Base-by-base conservation (phyloP, 2,113 vertebrate species). In the Marcusenius ussheri region DNA sequence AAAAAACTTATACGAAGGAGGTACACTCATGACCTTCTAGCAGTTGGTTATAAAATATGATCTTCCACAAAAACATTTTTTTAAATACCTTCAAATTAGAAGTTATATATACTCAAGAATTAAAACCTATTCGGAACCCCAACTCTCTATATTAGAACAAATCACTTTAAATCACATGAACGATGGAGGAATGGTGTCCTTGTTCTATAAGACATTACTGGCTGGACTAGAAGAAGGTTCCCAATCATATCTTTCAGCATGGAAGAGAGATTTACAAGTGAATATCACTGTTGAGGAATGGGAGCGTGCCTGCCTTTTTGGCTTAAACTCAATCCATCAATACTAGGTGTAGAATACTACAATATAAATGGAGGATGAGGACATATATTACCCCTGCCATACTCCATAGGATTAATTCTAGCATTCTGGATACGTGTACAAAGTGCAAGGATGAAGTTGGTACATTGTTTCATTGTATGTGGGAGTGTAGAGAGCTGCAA, bases 41-140 rank as follows among this genome's bases (percentile, higher is more conserved):
- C 51, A 53, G 17, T 53, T 46, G 46, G 46, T 53, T 53, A 19
- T 56, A 21, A 56, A 56, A 56, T 56, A 56, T 56, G 51, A 56
- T 56, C 51, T 56, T 56, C 51, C 17, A 74, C 70, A 74, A 74
- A 74, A 74, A 1, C 39, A 83, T 42, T 83, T 83, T 83, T 83
- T 83, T 83, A 83, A 83, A 56, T 56, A 19, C 51, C 51, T 56
- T 56, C 51, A 56, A 56, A 56, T 56, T 56, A 56, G 51, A 56
- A 83, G 80, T 83, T 83, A 17, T 7, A 83, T 83, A 83, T 42
- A 83, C 80, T 83, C 39, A 39, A 42, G 80, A 83, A 83, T 83
- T 77, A 77, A 77, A 77, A 77, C 70, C 31, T 77, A 35, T 77
- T 77, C 10, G 17, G 31, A 83, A 83, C 42, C 80, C 39, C 80